Conservation (phyloP, 2,888 invertebrate genomes). For the Mythimna lalbum region DNA sequence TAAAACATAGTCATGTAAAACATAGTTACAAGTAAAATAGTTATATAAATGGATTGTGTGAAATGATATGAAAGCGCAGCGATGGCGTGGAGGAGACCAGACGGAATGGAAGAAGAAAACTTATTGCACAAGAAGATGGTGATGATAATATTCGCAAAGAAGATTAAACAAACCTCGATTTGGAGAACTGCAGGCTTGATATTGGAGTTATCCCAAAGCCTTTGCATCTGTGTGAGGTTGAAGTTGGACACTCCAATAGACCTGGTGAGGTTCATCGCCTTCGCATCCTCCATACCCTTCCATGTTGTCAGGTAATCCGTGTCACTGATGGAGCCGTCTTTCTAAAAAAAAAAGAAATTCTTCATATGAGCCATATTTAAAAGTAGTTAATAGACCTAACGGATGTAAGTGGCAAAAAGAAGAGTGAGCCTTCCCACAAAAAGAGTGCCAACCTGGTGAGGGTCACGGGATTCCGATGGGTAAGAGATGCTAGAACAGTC, state of each 20-base stretch:
- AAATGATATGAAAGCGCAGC: too few species aligned
- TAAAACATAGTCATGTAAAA: too few species aligned
- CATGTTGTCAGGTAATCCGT: conserved; percentile 95
- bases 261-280: conserved; percentile 92
- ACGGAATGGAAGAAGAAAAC: too few species aligned
- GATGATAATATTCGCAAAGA: neutral
- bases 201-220: conserved; percentile 92
- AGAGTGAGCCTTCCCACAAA: too few species aligned
- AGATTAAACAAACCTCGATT: conserved; percentile 84
- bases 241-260: conserved; percentile 97
- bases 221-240: conserved; percentile 94
- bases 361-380: neutral
- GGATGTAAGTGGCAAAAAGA: too few species aligned
- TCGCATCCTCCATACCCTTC: conserved; percentile 94
- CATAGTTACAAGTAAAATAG: too few species aligned
- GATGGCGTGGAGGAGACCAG: too few species aligned
- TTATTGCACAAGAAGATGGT: neutral
- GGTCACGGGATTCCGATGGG: too few species aligned
- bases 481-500: too few species aligned
- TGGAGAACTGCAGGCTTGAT: conserved; percentile 93
- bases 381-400: too few species aligned
- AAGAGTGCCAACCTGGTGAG: too few species aligned
- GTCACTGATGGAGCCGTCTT: conserved; percentile 88
- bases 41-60: too few species aligned
- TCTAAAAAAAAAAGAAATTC: conserved; percentile 68